These are phyloP conservation scores for Tetrax tetrax DNA, from an alignment of 2,113 vertebrate species.

Conservation along the genomic window DNA sequence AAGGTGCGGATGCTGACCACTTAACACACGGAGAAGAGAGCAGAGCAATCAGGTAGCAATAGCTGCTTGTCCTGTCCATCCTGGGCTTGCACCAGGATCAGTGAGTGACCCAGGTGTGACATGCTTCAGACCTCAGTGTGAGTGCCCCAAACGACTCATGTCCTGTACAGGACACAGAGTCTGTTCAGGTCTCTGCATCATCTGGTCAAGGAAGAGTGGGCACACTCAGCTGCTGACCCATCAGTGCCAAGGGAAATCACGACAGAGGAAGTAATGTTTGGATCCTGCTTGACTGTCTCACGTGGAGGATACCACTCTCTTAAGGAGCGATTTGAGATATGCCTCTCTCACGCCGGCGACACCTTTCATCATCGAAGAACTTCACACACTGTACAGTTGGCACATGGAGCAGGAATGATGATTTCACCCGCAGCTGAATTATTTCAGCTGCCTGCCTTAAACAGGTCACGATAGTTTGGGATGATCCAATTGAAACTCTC, in stretches of 20 bases:
- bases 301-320: background rate
- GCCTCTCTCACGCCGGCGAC: background rate
- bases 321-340: background rate
- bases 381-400: background rate
- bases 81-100: background rate
- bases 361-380: background rate
- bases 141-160: background rate
- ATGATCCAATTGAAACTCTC: background rate
- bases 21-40: background rate
- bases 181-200: background rate
- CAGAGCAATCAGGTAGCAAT: background rate
- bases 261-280: background rate
- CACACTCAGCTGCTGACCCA: background rate
- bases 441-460: background rate
- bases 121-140: background rate
- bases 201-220: background rate
- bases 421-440: background rate
- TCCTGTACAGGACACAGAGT: background rate
- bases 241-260: background rate
- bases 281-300: background rate
- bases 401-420: background rate
- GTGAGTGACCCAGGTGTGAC: background rate
- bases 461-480: background rate
- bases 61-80: background rate
- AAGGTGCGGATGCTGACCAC: background rate